These are phyloP conservation scores for Gymnobelideus leadbeateri DNA, from an alignment of 2,113 vertebrate genomes.

Conservation along the genomic window DNA sequence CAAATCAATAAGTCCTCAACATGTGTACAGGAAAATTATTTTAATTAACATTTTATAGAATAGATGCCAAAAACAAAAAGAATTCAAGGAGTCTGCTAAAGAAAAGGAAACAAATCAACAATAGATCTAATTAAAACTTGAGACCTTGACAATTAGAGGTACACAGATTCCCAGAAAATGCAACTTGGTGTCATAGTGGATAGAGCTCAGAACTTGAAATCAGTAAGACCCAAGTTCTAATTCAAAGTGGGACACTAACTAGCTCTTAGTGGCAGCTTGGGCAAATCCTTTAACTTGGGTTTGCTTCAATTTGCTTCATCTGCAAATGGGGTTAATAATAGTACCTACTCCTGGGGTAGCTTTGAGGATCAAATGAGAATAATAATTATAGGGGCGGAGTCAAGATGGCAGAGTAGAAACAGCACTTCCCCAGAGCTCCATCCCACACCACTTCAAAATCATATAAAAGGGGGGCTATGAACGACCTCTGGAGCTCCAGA, in stretches of 20 bases:
- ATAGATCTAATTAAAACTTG: slow-evolving; percentile 6
- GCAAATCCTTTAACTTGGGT: not conserved
- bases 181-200: not conserved
- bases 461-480: too few species aligned
- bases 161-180: not conserved
- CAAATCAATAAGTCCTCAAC: slow-evolving; percentile 42
- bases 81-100: slow-evolving; percentile 2
- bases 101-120: slow-evolving; percentile 4
- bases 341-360: too few species aligned
- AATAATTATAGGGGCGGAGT: too few species aligned
- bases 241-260: too few species aligned
- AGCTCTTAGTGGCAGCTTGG: not conserved
- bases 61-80: not conserved
- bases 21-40: slow-evolving; percentile 19
- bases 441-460: too few species aligned
- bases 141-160: slow-evolving; percentile 4
- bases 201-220: not conserved
- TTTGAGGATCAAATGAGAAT: not conserved
- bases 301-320: not conserved
- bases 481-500: too few species aligned
- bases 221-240: too few species aligned
- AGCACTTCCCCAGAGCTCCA: too few species aligned
- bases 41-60: slow-evolving; percentile 36
- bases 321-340: not conserved
- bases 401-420: too few species aligned